phyloP scores from a whole-genome alignment of 92 coral and sea anemone genomes.

The Muricea muricata region DNA sequence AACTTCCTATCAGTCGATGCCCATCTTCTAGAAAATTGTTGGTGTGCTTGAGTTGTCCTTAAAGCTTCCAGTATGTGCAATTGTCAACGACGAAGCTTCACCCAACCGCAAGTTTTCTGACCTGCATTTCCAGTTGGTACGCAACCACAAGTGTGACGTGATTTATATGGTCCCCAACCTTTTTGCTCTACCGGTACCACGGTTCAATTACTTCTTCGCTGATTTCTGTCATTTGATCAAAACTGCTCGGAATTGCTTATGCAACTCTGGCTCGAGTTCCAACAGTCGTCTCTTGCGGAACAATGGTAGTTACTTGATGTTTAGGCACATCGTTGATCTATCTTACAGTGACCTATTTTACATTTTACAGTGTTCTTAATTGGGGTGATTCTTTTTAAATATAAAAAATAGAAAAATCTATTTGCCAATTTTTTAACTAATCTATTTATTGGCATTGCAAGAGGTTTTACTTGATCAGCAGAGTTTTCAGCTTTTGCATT shows the following conservation, averaged over 20 bases:
- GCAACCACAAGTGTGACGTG: slow-evolving; percentile 3
- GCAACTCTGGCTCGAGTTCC: slow-evolving; percentile 10
- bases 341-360: slow-evolving; percentile 18
- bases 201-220: slow-evolving; percentile 27
- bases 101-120: slow-evolving; percentile 32
- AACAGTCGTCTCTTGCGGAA: slow-evolving; percentile 36
- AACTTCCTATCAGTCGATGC: slow-evolving; percentile 46
- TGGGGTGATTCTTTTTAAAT: too few species aligned
- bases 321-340: slow-evolving; percentile 36
- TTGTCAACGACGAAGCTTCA: slow-evolving; percentile 2
- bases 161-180: slow-evolving; percentile 31
- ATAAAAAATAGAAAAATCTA: too few species aligned
- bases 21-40: slow-evolving; percentile 49
- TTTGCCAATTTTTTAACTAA: too few species aligned
- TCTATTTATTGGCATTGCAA: too few species aligned
- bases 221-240: slow-evolving; percentile 48
- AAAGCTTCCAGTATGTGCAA: slow-evolving; percentile 32
- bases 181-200: slow-evolving; percentile 34
- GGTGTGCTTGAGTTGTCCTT: slow-evolving; percentile 35
- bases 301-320: slow-evolving; percentile 32
- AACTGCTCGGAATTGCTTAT: slow-evolving; percentile 21
- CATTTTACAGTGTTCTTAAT: too few species aligned
- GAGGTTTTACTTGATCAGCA: too few species aligned
- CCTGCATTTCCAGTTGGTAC: slow-evolving; percentile 21
- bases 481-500: too few species aligned